Conservation (phyloP, 2,113 vertebrate genomes). For the Protobothrops flavoviridis region DNA sequence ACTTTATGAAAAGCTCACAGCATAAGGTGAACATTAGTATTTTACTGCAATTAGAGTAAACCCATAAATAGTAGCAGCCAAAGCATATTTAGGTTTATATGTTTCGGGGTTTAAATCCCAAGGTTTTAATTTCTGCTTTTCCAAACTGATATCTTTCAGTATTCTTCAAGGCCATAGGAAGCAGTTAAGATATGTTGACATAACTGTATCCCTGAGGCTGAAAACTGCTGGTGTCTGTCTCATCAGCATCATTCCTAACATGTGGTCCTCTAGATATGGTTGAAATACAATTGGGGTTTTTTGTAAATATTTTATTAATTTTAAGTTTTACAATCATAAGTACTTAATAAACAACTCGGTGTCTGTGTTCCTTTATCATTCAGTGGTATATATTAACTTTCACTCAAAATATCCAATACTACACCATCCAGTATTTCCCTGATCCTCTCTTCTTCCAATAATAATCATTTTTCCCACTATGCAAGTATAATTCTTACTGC, state of each 20-base stretch:
- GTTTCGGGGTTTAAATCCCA: neutral
- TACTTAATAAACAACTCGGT: no score
- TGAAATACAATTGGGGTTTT: neutral
- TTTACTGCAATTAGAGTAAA: neutral
- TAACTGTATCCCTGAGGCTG: neutral
- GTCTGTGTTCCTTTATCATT: no score
- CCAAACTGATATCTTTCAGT: neutral
- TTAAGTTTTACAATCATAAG: no score
- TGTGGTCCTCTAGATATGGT: neutral
- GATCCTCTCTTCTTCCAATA: no score
- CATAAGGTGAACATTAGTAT: neutral
- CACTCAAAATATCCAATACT: no score
- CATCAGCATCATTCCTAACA: neutral
- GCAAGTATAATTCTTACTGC: no score
- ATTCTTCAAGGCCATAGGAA: neutral
- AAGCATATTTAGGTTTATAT: neutral
- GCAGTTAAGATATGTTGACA: neutral
- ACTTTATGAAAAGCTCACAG: neutral
- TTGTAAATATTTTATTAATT: no score
- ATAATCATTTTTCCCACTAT: no score
- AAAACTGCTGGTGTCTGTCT: neutral
- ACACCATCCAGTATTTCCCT: no score
- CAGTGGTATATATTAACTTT: no score
- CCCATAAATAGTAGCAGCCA: neutral
- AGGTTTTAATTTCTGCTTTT: neutral